A percentile compares a stretch with the other conserved stretches of the same genome.
phyloP scores from a whole-genome alignment of 1,140 invertebrate species.

The Philopotamus ludificatus region DNA sequence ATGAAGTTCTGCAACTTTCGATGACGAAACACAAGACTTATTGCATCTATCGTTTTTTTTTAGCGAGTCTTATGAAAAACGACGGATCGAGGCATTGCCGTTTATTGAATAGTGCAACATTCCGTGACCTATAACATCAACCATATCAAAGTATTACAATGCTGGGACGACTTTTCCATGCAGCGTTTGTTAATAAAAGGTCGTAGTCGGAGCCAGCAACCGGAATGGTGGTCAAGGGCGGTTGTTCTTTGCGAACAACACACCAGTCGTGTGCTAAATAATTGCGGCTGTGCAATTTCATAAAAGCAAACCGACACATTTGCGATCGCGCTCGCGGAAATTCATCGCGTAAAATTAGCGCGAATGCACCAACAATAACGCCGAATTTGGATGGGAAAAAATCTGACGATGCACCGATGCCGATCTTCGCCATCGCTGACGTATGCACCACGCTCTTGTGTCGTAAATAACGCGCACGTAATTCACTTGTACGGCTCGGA shows the following conservation, averaged over 20 bases:
- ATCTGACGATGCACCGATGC: conserved; percentile 6
- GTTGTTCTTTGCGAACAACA: conserved; percentile 7
- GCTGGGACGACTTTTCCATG: too few species aligned
- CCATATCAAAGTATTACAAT: too few species aligned
- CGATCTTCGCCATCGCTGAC: conserved; percentile 22
- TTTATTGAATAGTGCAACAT: too few species aligned
- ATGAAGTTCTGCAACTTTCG: too few species aligned
- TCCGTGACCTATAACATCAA: too few species aligned
- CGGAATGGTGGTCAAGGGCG: conserved; percentile 38
- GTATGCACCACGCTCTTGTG: conserved; percentile 20
- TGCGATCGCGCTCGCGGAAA: background rate
- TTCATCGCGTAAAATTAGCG: background rate
- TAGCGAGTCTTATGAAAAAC: too few species aligned
- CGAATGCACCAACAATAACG: background rate
- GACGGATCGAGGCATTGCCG: too few species aligned
- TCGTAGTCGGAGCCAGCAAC: conserved; percentile 24
- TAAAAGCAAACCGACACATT: background rate
- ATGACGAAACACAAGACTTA: too few species aligned
- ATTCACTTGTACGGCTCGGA: conserved; percentile 32
- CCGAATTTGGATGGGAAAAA: background rate
- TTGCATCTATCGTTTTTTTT: too few species aligned
- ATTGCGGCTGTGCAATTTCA: conserved; percentile 17
- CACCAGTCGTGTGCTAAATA: conserved; percentile 13
- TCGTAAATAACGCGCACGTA: conserved; percentile 25
- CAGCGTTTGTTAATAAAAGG: conserved; percentile 17